Conservation (phyloP, 2,888 invertebrate species). For the Caradrina clavipalpis region DNA sequence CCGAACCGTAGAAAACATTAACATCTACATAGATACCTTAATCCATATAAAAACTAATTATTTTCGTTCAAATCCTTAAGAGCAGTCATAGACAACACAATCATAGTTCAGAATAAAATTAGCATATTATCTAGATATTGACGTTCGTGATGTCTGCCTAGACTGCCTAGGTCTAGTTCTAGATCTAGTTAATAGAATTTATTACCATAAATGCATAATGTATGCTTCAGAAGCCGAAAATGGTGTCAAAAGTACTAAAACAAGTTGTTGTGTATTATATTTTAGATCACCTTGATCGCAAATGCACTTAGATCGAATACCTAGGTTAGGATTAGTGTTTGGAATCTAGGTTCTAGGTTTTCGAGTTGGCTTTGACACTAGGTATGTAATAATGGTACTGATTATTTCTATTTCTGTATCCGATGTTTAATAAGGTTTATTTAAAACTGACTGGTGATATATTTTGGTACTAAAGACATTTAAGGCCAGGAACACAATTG, state of each 20-base stretch:
- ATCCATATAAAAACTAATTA: background rate
- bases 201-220: conserved; percentile 55
- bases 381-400: conserved; percentile 8
- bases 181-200: conserved; percentile 39
- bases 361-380: conserved; percentile 24
- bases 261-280: conserved; percentile 32
- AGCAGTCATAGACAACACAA: conserved; percentile 4
- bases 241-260: conserved; percentile 50
- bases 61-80: background rate
- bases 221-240: conserved; percentile 45
- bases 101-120: conserved; percentile 28
- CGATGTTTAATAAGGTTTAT: too few species aligned
- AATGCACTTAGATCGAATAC: conserved; percentile 47
- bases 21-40: too few species aligned
- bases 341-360: conserved; percentile 37
- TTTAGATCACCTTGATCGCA: conserved; percentile 60
- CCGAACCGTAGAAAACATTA: too few species aligned
- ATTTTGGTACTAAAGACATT: too few species aligned
- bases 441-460: too few species aligned
- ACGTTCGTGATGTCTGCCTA: conserved; percentile 38
- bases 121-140: conserved; percentile 41
- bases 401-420: conserved; percentile 9
- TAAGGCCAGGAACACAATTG: too few species aligned
- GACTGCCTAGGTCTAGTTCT: conserved; percentile 47
- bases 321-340: conserved; percentile 51